Evolutionary conservation across 2,113 vertebrate genomes (phyloP).

Genomic region (Otis tarda): DNA sequence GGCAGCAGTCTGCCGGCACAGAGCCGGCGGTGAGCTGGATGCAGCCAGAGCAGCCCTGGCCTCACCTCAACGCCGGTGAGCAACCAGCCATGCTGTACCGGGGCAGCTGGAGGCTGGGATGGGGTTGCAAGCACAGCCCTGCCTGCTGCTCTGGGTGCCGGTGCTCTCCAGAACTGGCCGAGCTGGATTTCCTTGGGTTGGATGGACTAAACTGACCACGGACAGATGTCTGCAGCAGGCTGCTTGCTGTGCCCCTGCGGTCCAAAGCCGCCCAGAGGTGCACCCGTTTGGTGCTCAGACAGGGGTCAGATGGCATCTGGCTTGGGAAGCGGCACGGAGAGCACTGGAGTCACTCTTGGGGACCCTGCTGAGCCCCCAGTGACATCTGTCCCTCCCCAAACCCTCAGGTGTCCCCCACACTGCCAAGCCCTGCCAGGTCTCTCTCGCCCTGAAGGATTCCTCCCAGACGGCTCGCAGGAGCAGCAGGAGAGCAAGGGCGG

Average conservation of each 20-base stretch:
- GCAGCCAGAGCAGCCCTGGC: not conserved
- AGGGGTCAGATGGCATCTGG: not conserved
- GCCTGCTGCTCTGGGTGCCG: not conserved
- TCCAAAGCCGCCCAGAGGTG: not conserved
- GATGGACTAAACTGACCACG: not conserved
- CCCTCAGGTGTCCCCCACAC: not conserved
- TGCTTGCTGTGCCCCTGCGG: not conserved
- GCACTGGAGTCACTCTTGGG: not conserved
- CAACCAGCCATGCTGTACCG: accelerated
- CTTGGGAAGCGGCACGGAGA: not conserved
- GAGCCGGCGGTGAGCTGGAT: accelerated
- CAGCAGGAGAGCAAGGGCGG: not conserved
- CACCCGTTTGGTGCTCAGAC: accelerated
- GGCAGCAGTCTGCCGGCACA: not conserved
- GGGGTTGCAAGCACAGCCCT: not conserved
- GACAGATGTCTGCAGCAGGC: not conserved
- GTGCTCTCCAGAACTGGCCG: not conserved
- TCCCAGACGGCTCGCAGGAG: not conserved
- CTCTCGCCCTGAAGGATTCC: not conserved
- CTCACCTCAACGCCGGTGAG: not conserved
- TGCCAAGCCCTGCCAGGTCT: too few relatives aligned
- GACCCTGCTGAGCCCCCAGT: too few relatives aligned
- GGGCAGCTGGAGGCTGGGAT: not conserved
- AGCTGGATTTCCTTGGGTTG: not conserved
- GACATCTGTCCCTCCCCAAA: not conserved